phyloP scores from a whole-genome alignment of 1,140 invertebrate species.

The Vanessa atalanta region DNA sequence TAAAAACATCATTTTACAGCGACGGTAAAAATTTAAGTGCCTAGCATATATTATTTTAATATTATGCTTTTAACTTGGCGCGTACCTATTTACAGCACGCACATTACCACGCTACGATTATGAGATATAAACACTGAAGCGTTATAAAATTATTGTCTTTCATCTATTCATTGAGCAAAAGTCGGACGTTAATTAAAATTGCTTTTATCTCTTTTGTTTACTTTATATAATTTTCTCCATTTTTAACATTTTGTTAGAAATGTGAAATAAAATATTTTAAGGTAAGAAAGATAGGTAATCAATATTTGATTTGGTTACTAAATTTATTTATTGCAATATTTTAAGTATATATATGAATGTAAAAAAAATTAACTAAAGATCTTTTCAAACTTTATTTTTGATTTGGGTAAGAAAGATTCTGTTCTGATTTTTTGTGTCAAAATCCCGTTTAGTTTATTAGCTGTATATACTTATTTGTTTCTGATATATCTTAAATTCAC shows the following conservation, averaged over 20 bases:
- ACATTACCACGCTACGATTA: constrained; percentile 14
- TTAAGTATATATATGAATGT: too few species aligned
- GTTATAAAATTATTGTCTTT: constrained; percentile 14
- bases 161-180: constrained; percentile 14
- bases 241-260: too few species aligned
- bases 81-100: constrained; percentile 31
- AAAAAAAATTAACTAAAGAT: too few species aligned
- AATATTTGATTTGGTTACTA: too few species aligned
- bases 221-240: not conserved
- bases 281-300: too few species aligned
- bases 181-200: not conserved
- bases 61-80: constrained; percentile 24
- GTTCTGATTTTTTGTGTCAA: too few species aligned
- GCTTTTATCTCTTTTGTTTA: constrained; percentile 4
- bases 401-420: too few species aligned
- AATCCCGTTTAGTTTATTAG: too few species aligned
- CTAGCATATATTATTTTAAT: constrained; percentile 17
- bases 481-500: not conserved
- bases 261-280: too few species aligned
- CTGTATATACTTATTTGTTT: not conserved
- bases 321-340: too few species aligned
- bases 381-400: too few species aligned
- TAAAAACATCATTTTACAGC: constrained; percentile 11
- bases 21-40: constrained; percentile 20
- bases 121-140: constrained; percentile 20